Percentiles rank a stretch among this genome's conserved stretches.
Evolutionary conservation across 2,888 invertebrate species (phyloP).

Genomic region (Zaprionus obscuricornis): DNA sequence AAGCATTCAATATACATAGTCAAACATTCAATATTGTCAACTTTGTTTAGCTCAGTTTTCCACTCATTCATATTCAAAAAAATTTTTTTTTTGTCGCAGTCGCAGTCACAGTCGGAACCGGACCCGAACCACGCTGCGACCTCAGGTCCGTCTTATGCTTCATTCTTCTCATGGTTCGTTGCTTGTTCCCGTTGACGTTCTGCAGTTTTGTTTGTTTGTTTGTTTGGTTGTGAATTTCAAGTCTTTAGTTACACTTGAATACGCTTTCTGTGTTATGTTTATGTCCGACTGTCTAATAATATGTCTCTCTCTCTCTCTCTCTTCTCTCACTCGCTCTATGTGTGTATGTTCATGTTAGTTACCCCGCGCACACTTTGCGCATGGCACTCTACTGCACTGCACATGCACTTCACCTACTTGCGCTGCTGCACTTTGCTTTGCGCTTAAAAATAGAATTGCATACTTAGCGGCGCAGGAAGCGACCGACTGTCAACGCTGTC

Average conservation of each 20-base stretch:
- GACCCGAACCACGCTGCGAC: no score
- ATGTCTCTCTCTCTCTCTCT: no score
- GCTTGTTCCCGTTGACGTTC: conserved; percentile 53
- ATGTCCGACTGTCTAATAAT: conserved; percentile 25
- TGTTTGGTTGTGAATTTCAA: conserved; percentile 72
- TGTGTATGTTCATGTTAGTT: conserved; percentile 31
- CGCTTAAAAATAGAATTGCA: conserved; percentile 74
- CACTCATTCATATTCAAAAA: no score
- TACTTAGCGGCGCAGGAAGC: conserved; percentile 75
- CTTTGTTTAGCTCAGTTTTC: neutral
- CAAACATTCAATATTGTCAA: neutral
- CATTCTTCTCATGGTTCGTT: conserved; percentile 63
- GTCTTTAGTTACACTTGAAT: conserved; percentile 78
- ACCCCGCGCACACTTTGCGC: conserved; percentile 30
- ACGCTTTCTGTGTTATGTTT: conserved; percentile 47
- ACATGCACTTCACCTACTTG: conserved; percentile 65
- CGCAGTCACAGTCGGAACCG: no score
- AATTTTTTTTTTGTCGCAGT: no score
- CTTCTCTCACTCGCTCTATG: no score
- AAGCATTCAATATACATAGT: no score
- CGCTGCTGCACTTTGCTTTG: conserved; percentile 49
- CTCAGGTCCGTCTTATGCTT: neutral
- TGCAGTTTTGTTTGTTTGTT: conserved; percentile 58
- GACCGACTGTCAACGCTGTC: conserved; percentile 46
- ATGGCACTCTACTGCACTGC: conserved; percentile 30